These are phyloP conservation scores for Hofmannophila pseudospretella DNA, from an alignment of 2,888 invertebrate species.

Conservation along the genomic window DNA sequence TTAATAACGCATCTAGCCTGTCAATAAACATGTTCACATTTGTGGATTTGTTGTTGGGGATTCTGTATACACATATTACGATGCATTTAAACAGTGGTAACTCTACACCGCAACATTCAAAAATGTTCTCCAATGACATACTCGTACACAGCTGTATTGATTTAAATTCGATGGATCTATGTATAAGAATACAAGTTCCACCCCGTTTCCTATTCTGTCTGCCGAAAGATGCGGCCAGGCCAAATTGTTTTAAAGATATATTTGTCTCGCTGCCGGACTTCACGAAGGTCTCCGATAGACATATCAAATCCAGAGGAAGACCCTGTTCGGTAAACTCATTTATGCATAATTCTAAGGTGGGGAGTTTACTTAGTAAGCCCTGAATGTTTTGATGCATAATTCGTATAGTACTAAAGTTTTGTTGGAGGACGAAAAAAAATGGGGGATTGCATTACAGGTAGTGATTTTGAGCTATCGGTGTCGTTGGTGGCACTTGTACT, in stretches of 20 bases:
- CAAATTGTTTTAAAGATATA: slow-evolving; percentile 1
- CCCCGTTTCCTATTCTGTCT: slow-evolving; percentile 9
- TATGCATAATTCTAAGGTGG: background rate
- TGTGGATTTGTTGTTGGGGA: background rate
- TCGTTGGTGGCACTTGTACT: background rate
- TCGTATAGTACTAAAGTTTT: background rate
- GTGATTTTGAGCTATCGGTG: background rate
- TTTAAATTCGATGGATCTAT: background rate
- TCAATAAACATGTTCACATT: background rate
- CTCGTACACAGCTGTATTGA: background rate
- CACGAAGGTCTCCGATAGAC: slow-evolving; percentile 3
- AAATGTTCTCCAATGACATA: background rate
- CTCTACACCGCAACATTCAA: slow-evolving; percentile 8
- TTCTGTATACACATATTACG: slow-evolving; percentile 7
- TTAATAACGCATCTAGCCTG: background rate
- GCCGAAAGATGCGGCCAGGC: slow-evolving; percentile 6
- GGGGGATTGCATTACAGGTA: background rate
- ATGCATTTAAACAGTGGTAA: background rate
- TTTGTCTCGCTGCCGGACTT: background rate
- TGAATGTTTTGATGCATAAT: slow-evolving; percentile 3
- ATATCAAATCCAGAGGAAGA: background rate
- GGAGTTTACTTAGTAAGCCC: background rate
- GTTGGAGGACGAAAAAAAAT: background rate
- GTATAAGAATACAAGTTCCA: slow-evolving; percentile 10
- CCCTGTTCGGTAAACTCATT: background rate